Conservation (phyloP, 2,888 invertebrate species). For the Chromoteleia sp. region DNA sequence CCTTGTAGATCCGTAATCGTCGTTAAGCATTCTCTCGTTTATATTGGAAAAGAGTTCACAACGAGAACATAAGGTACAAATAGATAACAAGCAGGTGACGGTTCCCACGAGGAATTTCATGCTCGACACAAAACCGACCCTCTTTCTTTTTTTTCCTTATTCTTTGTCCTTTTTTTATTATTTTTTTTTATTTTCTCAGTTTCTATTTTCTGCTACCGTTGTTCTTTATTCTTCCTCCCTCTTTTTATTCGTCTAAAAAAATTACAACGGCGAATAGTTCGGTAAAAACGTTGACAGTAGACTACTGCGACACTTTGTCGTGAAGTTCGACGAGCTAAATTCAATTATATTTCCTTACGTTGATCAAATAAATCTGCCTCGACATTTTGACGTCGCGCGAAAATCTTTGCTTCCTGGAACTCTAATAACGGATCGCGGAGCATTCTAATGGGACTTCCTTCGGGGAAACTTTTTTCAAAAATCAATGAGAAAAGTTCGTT, state of each 20-base stretch:
- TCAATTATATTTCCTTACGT: slow-evolving; percentile 53
- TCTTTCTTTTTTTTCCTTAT: slow-evolving; percentile 11
- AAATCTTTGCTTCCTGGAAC: slow-evolving; percentile 55
- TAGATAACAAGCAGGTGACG: slow-evolving; percentile 68
- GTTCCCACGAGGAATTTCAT: slow-evolving; percentile 67
- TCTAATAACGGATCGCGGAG: slow-evolving; percentile 30
- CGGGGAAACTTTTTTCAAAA: background rate
- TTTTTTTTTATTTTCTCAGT: slow-evolving; percentile 24
- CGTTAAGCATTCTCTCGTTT: slow-evolving; percentile 54
- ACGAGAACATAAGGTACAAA: slow-evolving; percentile 59
- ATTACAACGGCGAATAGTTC: slow-evolving; percentile 23
- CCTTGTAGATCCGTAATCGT: slow-evolving; percentile 67
- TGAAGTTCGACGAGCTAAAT: slow-evolving; percentile 19
- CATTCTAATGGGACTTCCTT: slow-evolving; percentile 38
- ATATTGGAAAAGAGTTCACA: slow-evolving; percentile 66
- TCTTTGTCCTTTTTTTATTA: background rate
- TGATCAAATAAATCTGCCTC: slow-evolving; percentile 55
- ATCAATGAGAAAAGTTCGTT: background rate
- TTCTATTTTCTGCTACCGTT: background rate
- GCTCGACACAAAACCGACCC: slow-evolving; percentile 42
- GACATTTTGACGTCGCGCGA: slow-evolving; percentile 43
- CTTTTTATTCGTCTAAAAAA: slow-evolving; percentile 29
- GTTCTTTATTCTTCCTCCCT: background rate
- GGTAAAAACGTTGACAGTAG: slow-evolving; percentile 23
- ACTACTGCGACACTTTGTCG: slow-evolving; percentile 22